Conservation (phyloP, 30 jellyfish, hydroid and myxozoan genomes). For the Aurelia aurita region DNA sequence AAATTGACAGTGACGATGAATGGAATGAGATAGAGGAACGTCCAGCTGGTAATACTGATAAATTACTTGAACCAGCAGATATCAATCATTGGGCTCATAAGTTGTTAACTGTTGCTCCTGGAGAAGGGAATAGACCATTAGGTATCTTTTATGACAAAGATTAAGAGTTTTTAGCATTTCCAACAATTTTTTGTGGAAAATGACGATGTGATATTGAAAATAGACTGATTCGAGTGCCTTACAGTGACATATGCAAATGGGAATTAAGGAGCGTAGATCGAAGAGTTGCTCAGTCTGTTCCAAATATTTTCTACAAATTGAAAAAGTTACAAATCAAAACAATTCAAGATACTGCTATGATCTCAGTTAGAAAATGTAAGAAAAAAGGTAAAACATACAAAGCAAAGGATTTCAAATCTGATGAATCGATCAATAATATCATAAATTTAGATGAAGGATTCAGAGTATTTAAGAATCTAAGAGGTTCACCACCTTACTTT, state of each 20-base stretch:
- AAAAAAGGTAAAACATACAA: background rate
- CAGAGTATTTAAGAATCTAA: slow-evolving; percentile 11
- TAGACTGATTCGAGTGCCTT: background rate
- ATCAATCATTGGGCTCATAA: background rate
- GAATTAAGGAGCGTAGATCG: slow-evolving; percentile 34
- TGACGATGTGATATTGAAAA: background rate
- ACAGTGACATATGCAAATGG: slow-evolving; percentile 42
- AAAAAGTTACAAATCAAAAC: slow-evolving; percentile 30
- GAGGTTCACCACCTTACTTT: slow-evolving; percentile 51
- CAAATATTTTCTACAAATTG: slow-evolving; percentile 31
- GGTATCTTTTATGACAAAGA: slow-evolving; percentile 22
- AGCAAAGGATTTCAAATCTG: slow-evolving; percentile 6
- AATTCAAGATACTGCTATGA: slow-evolving; percentile 34
- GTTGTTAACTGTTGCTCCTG: slow-evolving; percentile 18
- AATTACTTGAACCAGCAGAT: slow-evolving; percentile 10
- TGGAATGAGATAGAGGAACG: slow-evolving; percentile 27
- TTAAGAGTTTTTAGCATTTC: slow-evolving; percentile 28
- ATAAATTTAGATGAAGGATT: slow-evolving; percentile 37
- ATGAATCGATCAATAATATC: background rate
- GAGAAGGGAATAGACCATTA: slow-evolving; percentile 50
- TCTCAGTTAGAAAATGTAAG: slow-evolving; percentile 44
- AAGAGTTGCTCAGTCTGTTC: slow-evolving; percentile 34
- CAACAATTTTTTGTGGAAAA: slow-evolving; percentile 46
- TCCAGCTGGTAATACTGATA: slow-evolving; percentile 35
- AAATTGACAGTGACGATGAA: slow-evolving; percentile 2